Conservation (phyloP, 2,888 invertebrate species). For the Caenorhabditis virilis region DNA sequence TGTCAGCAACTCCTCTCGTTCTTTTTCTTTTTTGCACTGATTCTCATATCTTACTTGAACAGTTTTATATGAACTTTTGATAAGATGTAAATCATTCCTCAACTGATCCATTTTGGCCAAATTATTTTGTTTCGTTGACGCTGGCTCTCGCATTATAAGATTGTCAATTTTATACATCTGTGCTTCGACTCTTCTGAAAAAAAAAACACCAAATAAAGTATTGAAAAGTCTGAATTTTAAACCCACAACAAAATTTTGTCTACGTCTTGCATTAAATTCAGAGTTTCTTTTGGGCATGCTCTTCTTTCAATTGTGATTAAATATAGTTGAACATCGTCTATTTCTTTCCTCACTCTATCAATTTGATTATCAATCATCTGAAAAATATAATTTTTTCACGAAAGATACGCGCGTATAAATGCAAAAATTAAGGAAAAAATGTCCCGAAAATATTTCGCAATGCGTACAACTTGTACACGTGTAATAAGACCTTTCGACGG, state of each 20-base stretch:
- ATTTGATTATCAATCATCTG: neutral
- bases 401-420: neutral
- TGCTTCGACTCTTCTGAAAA: slow-evolving; percentile 23
- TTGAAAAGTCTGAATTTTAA: neutral
- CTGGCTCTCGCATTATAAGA: slow-evolving; percentile 13
- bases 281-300: slow-evolving; percentile 11
- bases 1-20: slow-evolving; percentile 17
- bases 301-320: slow-evolving; percentile 22
- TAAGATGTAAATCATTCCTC: slow-evolving; percentile 20
- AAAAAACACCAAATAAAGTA: neutral
- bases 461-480: neutral
- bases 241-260: slow-evolving; percentile 14
- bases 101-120: slow-evolving; percentile 15
- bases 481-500: neutral
- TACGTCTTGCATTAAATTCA: slow-evolving; percentile 14
- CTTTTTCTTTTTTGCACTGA: slow-evolving; percentile 9
- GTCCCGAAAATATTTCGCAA: neutral
- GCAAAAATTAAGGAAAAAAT: neutral
- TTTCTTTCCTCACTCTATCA: slow-evolving; percentile 6
- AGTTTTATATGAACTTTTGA: slow-evolving; percentile 17
- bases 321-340: slow-evolving; percentile 20
- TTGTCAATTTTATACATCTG: slow-evolving; percentile 14
- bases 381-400: too few relatives aligned
- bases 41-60: slow-evolving; percentile 8
- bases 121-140: slow-evolving; percentile 3